phyloP scores from a whole-genome alignment of 2,888 invertebrate genomes.

The Agrochola litura region DNA sequence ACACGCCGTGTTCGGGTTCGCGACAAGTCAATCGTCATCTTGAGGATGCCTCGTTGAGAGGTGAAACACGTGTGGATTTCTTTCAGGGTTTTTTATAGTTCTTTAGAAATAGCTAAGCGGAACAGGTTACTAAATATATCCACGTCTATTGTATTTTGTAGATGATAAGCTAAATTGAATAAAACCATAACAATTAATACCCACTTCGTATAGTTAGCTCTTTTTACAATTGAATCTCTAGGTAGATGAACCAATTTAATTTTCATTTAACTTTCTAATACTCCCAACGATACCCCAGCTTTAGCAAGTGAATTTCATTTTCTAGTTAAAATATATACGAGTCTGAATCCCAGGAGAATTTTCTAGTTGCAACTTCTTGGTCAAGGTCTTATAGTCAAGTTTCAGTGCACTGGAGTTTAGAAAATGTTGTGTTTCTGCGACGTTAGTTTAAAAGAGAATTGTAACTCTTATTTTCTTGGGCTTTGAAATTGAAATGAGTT shows the following conservation, averaged over 20 bases:
- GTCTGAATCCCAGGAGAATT: slow-evolving; percentile 35
- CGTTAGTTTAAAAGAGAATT: slow-evolving; percentile 6
- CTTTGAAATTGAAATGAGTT: neutral
- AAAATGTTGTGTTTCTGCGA: slow-evolving; percentile 13
- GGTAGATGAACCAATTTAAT: slow-evolving; percentile 15
- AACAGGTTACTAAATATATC: no score
- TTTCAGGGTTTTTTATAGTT: no score
- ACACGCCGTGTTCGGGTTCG: no score
- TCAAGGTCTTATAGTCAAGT: slow-evolving; percentile 33
- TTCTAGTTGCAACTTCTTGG: slow-evolving; percentile 30
- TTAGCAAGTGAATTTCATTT: slow-evolving; percentile 27
- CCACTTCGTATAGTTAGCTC: neutral
- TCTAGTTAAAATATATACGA: slow-evolving; percentile 41
- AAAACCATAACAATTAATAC: neutral
- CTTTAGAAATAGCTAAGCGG: no score
- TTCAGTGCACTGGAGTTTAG: slow-evolving; percentile 21
- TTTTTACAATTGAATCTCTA: neutral
- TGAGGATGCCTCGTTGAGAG: no score
- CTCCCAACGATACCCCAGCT: slow-evolving; percentile 8
- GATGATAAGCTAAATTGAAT: neutral
- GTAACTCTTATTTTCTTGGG: neutral
- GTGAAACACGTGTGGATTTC: no score
- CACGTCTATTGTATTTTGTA: no score
- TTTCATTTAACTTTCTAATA: slow-evolving; percentile 22
- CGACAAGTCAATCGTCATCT: no score